phyloP scores from a whole-genome alignment of 2,113 vertebrate genomes.

The Misgurnus mizolepis region DNA sequence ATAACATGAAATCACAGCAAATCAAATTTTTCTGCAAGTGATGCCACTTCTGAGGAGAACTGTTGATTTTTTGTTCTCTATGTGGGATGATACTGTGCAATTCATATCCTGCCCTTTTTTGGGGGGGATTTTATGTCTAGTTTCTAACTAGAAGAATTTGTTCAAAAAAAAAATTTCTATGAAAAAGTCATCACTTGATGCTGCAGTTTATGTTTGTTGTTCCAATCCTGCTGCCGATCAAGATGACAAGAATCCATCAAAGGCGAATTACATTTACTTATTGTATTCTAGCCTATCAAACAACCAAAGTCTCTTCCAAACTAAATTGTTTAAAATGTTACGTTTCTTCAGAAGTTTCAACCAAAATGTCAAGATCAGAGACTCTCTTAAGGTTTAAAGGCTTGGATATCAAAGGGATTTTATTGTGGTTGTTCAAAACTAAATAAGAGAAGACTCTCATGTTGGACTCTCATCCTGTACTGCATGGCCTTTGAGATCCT shows the following conservation, averaged over 20 bases:
- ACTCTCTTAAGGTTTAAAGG: conserved; percentile 71
- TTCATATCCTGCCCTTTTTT: no score
- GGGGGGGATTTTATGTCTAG: no score
- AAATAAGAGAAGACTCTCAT: conserved; percentile 67
- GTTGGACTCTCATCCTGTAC: conserved; percentile 67
- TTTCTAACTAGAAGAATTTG: no score
- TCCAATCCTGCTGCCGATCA: conserved; percentile 74
- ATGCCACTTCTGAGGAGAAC: conserved; percentile 38
- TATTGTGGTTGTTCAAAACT: conserved; percentile 66
- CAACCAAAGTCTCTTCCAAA: conserved; percentile 48
- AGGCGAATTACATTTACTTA: conserved; percentile 1
- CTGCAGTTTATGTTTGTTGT: conserved; percentile 72
- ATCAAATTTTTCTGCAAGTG: conserved; percentile 64
- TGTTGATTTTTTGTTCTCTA: no score
- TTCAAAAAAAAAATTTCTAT: not conserved
- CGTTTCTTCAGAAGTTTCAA: conserved; percentile 67
- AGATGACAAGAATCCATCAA: conserved; percentile 6
- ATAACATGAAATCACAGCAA: conserved; percentile 82
- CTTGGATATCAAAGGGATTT: conserved; percentile 75
- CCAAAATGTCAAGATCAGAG: conserved; percentile 82
- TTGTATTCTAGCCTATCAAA: not conserved
- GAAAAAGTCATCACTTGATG: not conserved
- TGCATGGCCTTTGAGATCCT: conserved; percentile 69
- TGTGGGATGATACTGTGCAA: no score
- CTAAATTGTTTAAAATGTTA: conserved; percentile 25